phyloP scores from a whole-genome alignment of 2,113 vertebrate genomes.

The Andinoacara biseriatus region DNA sequence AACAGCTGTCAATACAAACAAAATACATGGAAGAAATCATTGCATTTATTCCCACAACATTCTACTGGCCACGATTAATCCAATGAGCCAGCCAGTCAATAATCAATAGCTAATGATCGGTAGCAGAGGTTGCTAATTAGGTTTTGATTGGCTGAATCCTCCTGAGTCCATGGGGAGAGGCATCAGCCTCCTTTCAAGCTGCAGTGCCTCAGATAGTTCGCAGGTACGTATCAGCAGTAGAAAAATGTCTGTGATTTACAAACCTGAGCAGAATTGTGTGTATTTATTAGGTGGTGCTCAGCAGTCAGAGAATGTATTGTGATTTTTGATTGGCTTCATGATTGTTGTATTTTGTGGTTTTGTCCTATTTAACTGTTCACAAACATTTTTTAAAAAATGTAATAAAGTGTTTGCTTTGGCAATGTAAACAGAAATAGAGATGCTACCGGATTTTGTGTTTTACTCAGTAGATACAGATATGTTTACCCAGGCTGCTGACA shows the following conservation, averaged over 20 bases:
- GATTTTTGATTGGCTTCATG: background rate
- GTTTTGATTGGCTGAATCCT: slow-evolving; percentile 58
- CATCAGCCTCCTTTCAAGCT: slow-evolving; percentile 9
- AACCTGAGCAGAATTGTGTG: background rate
- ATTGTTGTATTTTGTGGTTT: background rate
- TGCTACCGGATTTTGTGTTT: too few species aligned
- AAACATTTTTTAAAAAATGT: too few species aligned
- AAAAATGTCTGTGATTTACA: slow-evolving; percentile 18
- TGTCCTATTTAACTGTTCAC: too few species aligned
- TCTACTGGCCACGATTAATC: slow-evolving; percentile 53
- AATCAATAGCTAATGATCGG: slow-evolving; percentile 68
- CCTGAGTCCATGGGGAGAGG: slow-evolving; percentile 36
- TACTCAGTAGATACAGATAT: background rate
- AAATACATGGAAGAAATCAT: slow-evolving; percentile 70
- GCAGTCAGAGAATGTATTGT: background rate
- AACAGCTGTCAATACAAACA: slow-evolving; percentile 64
- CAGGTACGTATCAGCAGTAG: background rate
- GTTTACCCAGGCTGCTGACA: background rate
- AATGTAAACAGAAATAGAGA: background rate
- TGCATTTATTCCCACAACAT: slow-evolving; percentile 63
- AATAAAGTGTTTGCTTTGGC: too few species aligned
- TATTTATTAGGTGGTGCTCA: background rate
- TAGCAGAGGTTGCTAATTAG: slow-evolving; percentile 59
- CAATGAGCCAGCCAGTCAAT: slow-evolving; percentile 54
- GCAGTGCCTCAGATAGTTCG: background rate